phyloP scores from a whole-genome alignment of 2,797 vertebrate species.

The Odontamblyopus lacepedii region DNA sequence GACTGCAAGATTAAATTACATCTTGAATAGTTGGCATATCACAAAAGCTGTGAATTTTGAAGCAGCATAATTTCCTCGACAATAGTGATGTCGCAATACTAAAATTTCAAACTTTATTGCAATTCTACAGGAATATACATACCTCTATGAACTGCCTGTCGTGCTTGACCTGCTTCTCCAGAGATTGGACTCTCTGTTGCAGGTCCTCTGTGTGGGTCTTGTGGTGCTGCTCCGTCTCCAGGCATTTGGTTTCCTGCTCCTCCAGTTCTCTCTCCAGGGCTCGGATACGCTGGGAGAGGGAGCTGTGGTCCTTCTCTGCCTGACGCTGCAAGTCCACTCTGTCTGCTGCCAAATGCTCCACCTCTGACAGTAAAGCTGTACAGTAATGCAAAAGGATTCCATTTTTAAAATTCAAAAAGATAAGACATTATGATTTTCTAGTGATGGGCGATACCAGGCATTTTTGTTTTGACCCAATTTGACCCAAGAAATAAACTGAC shows the following conservation, averaged over 20 bases:
- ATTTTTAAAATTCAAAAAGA: neutral
- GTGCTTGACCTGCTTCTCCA: conserved; percentile 93
- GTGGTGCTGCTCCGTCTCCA: conserved; percentile 78
- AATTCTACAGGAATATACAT: too few relatives aligned
- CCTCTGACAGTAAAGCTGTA: conserved; percentile 85
- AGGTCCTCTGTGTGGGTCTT: conserved; percentile 82
- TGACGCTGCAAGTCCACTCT: conserved; percentile 88
- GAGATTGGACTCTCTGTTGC: conserved; percentile 84
- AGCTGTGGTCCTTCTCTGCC: conserved; percentile 87
- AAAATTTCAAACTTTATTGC: too few relatives aligned
- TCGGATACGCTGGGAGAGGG: conserved; percentile 81
- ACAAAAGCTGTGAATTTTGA: too few relatives aligned
- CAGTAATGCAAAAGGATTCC: neutral
- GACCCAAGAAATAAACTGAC: too few relatives aligned
- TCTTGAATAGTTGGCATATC: too few relatives aligned
- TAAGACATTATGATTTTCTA: too few relatives aligned
- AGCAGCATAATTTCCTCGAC: too few relatives aligned
- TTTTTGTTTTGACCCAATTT: too few relatives aligned
- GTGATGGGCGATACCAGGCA: too few relatives aligned
- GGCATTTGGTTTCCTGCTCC: conserved; percentile 83
- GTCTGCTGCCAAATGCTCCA: conserved; percentile 83
- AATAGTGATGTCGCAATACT: too few relatives aligned
- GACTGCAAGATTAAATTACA: too few relatives aligned
- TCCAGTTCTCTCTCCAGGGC: conserved; percentile 88
- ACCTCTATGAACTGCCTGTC: conserved; percentile 94